Conservation (phyloP, 1,140 invertebrate genomes). For the Bombus ignitus region DNA sequence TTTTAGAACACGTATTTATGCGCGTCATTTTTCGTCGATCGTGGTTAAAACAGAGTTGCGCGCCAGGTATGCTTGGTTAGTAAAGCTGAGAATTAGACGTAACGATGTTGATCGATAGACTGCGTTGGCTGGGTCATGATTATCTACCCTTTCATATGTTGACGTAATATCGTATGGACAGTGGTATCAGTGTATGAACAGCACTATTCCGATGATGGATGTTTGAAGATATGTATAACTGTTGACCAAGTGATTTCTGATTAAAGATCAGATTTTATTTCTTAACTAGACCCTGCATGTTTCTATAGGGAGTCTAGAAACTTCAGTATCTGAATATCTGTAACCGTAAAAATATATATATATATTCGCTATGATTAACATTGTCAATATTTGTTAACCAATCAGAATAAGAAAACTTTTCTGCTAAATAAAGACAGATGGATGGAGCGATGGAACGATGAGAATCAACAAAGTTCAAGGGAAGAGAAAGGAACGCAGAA, state of each 20-base stretch:
- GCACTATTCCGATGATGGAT: not conserved
- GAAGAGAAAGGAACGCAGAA: not conserved
- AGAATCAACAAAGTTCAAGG: not conserved
- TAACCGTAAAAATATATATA: no score
- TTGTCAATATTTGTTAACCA: no score
- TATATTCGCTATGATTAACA: not conserved
- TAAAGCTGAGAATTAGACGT: not conserved
- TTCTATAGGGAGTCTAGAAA: not conserved
- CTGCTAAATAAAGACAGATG: not conserved
- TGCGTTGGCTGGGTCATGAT: not conserved
- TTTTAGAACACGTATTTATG: not conserved
- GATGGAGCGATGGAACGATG: not conserved
- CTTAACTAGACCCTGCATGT: accelerated
- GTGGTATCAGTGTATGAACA: not conserved
- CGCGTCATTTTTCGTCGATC: not conserved
- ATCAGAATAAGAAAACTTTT: not conserved
- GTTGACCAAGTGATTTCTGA: not conserved
- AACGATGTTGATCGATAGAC: constrained; percentile 2
- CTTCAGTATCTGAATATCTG: no score
- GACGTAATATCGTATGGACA: not conserved
- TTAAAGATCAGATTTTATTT: not conserved
- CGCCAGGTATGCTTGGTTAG: not conserved
- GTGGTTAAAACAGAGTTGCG: not conserved
- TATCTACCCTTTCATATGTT: not conserved
- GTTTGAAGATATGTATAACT: not conserved